Percentiles rank a stretch among this genome's conserved stretches.
These are phyloP conservation scores for Nanorana parkeri DNA, from an alignment of 2,113 vertebrate species.

Conservation along the genomic window DNA sequence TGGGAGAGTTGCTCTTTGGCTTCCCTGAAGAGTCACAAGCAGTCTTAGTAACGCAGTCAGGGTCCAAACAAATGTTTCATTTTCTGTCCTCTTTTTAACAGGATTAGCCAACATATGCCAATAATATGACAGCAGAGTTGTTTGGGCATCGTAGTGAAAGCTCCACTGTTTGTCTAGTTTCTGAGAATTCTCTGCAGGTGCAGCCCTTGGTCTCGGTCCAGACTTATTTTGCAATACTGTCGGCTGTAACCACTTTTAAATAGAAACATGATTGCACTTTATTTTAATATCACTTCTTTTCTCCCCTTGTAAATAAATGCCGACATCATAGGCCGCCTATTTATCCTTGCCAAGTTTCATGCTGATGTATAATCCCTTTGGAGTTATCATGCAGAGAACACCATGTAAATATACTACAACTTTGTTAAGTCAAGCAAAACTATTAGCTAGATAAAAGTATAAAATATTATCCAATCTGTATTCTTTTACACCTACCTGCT, in stretches of 20 bases:
- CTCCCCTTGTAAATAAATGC: constrained; percentile 57
- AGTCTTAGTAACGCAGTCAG: constrained; percentile 64
- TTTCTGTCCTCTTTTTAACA: constrained; percentile 50
- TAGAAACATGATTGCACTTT: constrained; percentile 67
- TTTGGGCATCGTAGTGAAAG: constrained; percentile 66
- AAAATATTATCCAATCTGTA: constrained; percentile 39
- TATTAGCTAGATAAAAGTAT: constrained; percentile 53
- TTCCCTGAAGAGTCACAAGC: constrained; percentile 65
- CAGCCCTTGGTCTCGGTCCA: constrained; percentile 71
- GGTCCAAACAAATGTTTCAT: constrained; percentile 68
- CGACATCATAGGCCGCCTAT: constrained; percentile 56
- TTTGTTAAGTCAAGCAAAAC: constrained; percentile 55
- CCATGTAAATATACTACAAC: constrained; percentile 49
- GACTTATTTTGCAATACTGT: constrained; percentile 72
- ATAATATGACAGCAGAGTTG: constrained; percentile 73
- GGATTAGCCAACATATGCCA: constrained; percentile 74
- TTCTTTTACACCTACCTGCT: constrained; percentile 4
- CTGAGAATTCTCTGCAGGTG: constrained; percentile 73
- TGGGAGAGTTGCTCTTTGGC: constrained; percentile 68
- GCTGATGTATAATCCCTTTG: constrained; percentile 62
- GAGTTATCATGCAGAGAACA: constrained; percentile 60
- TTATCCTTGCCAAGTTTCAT: constrained; percentile 60
- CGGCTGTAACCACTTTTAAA: constrained; percentile 70
- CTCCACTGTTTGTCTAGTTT: constrained; percentile 62
- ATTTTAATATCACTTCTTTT: constrained; percentile 64